These are phyloP conservation scores for Panulirus ornatus DNA, from an alignment of 1,140 invertebrate genomes.

Conservation along the genomic window DNA sequence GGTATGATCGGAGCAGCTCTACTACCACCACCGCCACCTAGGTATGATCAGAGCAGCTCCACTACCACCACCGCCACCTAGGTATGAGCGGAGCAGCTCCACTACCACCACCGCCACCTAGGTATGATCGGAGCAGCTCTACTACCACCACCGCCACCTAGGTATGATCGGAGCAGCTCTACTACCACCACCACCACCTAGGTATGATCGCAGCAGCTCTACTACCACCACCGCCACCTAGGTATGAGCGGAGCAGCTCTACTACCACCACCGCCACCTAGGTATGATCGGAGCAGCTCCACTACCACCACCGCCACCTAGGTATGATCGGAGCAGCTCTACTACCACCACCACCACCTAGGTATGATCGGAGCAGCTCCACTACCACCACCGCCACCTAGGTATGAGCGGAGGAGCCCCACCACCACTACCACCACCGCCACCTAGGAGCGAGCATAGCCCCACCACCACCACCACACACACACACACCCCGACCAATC, in stretches of 20 bases:
- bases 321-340: too few relatives aligned
- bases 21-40: not conserved
- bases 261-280: not conserved
- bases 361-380: too few relatives aligned
- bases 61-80: not conserved
- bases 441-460: not conserved
- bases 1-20: not conserved
- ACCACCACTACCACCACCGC: not conserved
- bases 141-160: not conserved
- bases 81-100: too few relatives aligned
- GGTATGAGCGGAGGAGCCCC: not conserved
- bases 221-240: not conserved
- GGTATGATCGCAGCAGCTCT: not conserved
- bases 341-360: not conserved
- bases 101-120: too few relatives aligned
- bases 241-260: not conserved
- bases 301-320: too few relatives aligned
- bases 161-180: too few relatives aligned
- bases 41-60: not conserved
- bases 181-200: not conserved
- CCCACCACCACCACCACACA: not conserved
- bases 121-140: too few relatives aligned
- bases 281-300: too few relatives aligned
- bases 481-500: not conserved
- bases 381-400: not conserved